Evolutionary conservation across 2,888 invertebrate species (phyloP), one percentile per base, ranked within the genome.

Genomic region (Pteria penguin): DNA sequence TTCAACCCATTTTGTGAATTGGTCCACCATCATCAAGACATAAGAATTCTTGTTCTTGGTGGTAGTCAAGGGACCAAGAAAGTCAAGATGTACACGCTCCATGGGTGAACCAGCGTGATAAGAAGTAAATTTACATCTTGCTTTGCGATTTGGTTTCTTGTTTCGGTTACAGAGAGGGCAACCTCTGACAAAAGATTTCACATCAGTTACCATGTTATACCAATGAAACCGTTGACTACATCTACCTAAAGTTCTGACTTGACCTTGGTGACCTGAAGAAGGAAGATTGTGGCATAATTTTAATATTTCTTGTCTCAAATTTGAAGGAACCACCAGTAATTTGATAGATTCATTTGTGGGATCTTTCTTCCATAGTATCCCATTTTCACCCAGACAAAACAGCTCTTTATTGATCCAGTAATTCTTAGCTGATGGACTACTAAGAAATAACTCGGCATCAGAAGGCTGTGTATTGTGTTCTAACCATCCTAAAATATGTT

Each of bases 61-160:
- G 52, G 63, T 71, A 11, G 75, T 71, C 3, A 78, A 36, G n/a
- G 78, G 78, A 4, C 78, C 72, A 22, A 76, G 54, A 45, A 79
- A 76, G 36, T 79, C 79, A 3, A 79, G 32, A 32, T 79, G 76
- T 8, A 79, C 76, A 31, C 74, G 57, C 31, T 81, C 81, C 71
- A 81, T 76, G 2, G 81, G 78, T 4, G 72, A n/a, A 95, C 96
- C 88, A 97, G 98, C 93, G 96, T 97, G 36, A 95, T 96, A 90
- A 97, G 98, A 32, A 22, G 72, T 70, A 2, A 81, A 29, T 8
- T 76, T 72, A 33, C 61, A 54, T 60, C 32, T 69, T 3, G 67
- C 73, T 45, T 77, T 54, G 5, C 72, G 45, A 1, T 63, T 36
- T 1, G 45, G 4, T 26, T 79, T 81, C 33, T 81, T 78, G 45